Percentiles rank a stretch among this genome's conserved stretches.
Conservation (phyloP, 1,140 invertebrate species). For the Drosophila nasuta region DNA sequence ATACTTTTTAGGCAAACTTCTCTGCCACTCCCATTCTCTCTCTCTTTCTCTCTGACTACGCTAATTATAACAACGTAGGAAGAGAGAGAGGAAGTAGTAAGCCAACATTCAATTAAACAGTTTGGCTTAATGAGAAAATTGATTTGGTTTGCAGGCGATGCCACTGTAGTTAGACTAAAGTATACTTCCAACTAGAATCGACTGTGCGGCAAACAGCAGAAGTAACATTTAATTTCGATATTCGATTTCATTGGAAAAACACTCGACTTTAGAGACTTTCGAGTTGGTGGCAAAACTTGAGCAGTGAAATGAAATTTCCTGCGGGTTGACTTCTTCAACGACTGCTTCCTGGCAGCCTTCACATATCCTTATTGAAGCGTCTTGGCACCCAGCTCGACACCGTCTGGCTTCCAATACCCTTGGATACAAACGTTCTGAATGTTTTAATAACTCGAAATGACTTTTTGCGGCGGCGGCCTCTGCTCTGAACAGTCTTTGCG, state of each 20-base stretch:
- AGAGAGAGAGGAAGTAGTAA: conserved; percentile 4
- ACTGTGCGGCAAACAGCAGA: not conserved
- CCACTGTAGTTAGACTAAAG: conserved; percentile 18
- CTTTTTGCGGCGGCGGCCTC: conserved; percentile 71
- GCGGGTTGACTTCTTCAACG: conserved; percentile 58
- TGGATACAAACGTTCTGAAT: conserved; percentile 81
- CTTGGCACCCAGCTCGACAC: conserved; percentile 14
- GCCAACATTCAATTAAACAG: conserved; percentile 65
- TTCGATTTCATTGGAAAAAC: conserved; percentile 76
- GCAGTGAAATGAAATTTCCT: conserved; percentile 80
- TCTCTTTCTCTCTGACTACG: not conserved
- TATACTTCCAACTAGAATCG: not conserved
- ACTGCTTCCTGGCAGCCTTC: conserved; percentile 73
- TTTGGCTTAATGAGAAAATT: conserved; percentile 78
- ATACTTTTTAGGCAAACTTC: conserved; percentile 10
- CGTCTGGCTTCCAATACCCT: conserved; percentile 56
- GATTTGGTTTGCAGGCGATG: conserved; percentile 54
- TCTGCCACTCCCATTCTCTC: no score
- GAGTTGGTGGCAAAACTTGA: conserved; percentile 59
- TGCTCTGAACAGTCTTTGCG: conserved; percentile 24
- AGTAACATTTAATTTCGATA: conserved; percentile 80
- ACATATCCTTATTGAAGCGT: conserved; percentile 71
- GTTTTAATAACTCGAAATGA: conserved; percentile 84
- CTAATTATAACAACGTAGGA: conserved; percentile 45
- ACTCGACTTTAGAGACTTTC: conserved; percentile 11